Conservation (phyloP, 2,797 vertebrate species). For the Clarias platycephalus region DNA sequence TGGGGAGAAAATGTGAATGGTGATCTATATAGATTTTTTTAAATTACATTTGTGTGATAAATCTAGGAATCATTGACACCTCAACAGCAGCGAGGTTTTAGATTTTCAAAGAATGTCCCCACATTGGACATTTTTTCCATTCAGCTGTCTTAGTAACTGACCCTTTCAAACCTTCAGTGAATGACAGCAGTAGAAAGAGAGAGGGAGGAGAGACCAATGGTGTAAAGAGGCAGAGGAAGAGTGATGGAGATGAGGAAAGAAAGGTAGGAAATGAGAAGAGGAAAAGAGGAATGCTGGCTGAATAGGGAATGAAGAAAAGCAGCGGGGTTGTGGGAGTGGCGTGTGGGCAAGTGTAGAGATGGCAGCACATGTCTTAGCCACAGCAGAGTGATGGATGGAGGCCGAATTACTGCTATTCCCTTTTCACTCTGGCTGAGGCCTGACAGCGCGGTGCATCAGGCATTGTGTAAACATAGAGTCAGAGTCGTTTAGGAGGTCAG, state of each 20-base stretch:
- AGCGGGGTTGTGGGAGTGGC: constrained; percentile 40
- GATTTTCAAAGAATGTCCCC: constrained; percentile 23
- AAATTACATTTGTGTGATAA: constrained; percentile 1
- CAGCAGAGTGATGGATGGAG: constrained; percentile 56
- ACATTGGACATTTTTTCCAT: constrained; percentile 31
- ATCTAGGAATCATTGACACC: constrained; percentile 31
- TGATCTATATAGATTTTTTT: background rate
- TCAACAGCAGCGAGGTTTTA: constrained; percentile 14
- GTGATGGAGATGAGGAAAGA: constrained; percentile 54
- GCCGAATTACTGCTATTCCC: constrained; percentile 50
- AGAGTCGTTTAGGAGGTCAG: constrained; percentile 50
- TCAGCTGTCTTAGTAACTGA: constrained; percentile 37
- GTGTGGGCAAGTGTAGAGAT: constrained; percentile 33
- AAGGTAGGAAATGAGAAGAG: constrained; percentile 59
- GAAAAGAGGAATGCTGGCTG: constrained; percentile 43
- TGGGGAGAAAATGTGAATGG: background rate
- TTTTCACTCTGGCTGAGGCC: constrained; percentile 45
- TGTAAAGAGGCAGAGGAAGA: constrained; percentile 41
- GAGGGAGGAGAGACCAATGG: constrained; percentile 34
- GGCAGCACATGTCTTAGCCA: constrained; percentile 34
- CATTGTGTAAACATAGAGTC: constrained; percentile 57
- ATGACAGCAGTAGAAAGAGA: constrained; percentile 49
- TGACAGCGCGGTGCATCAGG: constrained; percentile 48
- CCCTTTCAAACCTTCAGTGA: constrained; percentile 39
- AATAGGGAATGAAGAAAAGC: constrained; percentile 42